phyloP scores from a whole-genome alignment of 2,797 vertebrate genomes.

The Muraenolepis orangiensis region DNA sequence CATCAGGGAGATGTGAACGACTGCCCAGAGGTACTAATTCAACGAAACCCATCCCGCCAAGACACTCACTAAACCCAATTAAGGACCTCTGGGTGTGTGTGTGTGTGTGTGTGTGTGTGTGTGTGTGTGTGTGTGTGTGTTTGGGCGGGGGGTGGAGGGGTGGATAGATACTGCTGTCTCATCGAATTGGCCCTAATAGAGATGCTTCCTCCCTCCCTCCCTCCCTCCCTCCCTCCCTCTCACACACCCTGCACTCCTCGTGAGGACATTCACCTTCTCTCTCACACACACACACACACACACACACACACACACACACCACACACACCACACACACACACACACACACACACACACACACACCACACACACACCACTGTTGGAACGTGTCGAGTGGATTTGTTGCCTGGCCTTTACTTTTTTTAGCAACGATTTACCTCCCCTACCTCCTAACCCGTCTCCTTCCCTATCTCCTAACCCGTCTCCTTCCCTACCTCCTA shows the following conservation, averaged over 20 bases:
- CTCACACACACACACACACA: neutral
- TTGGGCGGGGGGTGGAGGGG: neutral
- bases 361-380: neutral
- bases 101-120: conserved; percentile 16
- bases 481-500: neutral
- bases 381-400: conserved; percentile 45
- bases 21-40: conserved; percentile 63
- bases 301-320: neutral
- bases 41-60: conserved; percentile 61
- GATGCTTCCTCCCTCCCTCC: neutral
- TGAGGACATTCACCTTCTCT: neutral
- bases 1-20: conserved; percentile 62
- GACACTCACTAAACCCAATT: conserved; percentile 69
- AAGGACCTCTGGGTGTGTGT: conserved; percentile 41
- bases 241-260: conserved; percentile 3
- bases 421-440: no score
- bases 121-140: neutral
- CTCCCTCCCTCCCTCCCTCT: conserved; percentile 20
- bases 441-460: neutral
- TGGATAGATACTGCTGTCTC: conserved; percentile 59
- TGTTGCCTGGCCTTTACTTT: conserved; percentile 58
- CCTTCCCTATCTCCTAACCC: neutral
- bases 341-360: neutral
- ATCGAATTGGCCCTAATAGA: conserved; percentile 57
- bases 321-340: neutral